phyloP scores from a whole-genome alignment of 2,888 invertebrate genomes.

The Perdita meconis region DNA sequence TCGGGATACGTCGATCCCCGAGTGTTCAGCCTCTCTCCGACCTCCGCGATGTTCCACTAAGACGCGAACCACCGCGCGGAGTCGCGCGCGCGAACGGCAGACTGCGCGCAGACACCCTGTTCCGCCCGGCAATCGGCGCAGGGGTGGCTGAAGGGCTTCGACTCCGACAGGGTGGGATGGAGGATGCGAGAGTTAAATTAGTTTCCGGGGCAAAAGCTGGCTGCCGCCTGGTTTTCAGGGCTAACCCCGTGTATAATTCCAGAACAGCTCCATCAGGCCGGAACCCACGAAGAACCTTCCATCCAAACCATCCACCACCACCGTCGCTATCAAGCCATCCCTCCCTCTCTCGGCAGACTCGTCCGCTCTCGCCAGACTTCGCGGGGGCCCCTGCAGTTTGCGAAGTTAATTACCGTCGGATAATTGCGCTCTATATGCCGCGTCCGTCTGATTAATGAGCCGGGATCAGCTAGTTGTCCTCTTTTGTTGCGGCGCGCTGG shows the following conservation, averaged over 20 bases:
- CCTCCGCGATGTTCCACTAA: background rate
- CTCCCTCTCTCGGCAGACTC: conserved; percentile 10
- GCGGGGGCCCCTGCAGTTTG: conserved; percentile 73
- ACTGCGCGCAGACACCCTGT: background rate
- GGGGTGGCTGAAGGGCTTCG: conserved; percentile 8
- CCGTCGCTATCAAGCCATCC: conserved; percentile 52
- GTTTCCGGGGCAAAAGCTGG: conserved; percentile 79
- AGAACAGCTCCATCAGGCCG: conserved; percentile 79
- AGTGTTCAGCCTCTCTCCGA: conserved; percentile 10
- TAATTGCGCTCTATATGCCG: conserved; percentile 78
- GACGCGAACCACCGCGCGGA: too few species aligned
- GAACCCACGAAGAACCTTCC: conserved; percentile 72
- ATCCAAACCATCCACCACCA: conserved; percentile 61
- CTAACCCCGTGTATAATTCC: conserved; percentile 79
- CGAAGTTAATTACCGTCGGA: conserved; percentile 81
- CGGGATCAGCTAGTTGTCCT: conserved; percentile 44
- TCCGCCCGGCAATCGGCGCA: conserved; percentile 21
- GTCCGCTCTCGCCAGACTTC: conserved; percentile 66
- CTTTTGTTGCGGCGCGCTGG: conserved; percentile 33
- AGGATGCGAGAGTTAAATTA: conserved; percentile 81
- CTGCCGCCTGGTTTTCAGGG: conserved; percentile 76
- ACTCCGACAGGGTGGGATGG: conserved; percentile 47
- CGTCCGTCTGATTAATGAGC: conserved; percentile 77
- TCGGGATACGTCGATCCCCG: background rate
- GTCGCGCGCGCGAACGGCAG: background rate